phyloP scores from a whole-genome alignment of 2,113 vertebrate genomes.

The Pimephales promelas region DNA sequence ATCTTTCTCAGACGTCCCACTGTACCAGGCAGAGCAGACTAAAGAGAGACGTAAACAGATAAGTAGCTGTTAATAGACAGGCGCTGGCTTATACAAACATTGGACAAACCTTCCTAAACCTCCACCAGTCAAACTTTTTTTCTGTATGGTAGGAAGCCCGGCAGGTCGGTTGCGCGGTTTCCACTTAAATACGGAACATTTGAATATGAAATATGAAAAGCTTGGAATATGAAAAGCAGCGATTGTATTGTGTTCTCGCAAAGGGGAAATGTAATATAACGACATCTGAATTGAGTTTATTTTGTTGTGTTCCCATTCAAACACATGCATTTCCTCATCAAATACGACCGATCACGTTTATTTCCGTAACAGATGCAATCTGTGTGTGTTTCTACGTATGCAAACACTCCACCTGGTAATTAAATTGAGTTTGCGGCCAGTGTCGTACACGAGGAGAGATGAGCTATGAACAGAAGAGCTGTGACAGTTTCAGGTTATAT shows the following conservation, averaged over 20 bases:
- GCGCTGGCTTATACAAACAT: conserved; percentile 57
- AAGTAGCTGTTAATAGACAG: conserved; percentile 78
- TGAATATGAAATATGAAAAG: conserved; percentile 9
- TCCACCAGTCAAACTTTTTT: not conserved
- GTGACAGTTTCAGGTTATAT: conserved; percentile 98
- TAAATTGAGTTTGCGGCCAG: conserved; percentile 92
- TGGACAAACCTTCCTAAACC: conserved; percentile 54
- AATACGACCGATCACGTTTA: not conserved
- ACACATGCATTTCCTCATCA: conserved; percentile 29
- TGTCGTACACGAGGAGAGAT: conserved; percentile 84
- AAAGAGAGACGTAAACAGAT: conserved; percentile 78
- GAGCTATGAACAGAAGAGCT: conserved; percentile 97
- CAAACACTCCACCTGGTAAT: conserved; percentile 84
- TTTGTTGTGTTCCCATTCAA: conserved; percentile 4
- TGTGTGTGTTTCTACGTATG: conserved; percentile 60
- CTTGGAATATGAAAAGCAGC: conserved; percentile 36
- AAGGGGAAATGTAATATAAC: conserved; percentile 23
- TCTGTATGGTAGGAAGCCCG: not conserved
- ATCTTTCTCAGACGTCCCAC: conserved; percentile 76
- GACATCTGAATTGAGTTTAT: conserved; percentile 6
- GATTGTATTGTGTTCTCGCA: conserved; percentile 13
- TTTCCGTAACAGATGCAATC: conserved; percentile 40
- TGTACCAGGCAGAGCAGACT: conserved; percentile 71
- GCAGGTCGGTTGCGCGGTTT: not conserved
- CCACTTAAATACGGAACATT: not conserved